Base-by-base conservation (phyloP, 2,113 vertebrate species). In the Tautogolabrus adspersus region DNA sequence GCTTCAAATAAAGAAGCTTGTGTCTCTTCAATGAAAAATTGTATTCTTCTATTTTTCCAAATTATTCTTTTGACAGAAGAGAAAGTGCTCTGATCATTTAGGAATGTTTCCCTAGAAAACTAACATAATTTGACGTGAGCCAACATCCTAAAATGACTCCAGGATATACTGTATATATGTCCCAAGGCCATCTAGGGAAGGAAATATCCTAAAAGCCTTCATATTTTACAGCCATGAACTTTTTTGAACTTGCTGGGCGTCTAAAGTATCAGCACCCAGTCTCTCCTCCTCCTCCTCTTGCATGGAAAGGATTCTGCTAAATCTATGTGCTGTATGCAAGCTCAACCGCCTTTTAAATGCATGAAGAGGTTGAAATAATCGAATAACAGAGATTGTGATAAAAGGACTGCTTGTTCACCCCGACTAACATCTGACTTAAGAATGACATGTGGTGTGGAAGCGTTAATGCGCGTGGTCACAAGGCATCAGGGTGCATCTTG, bases 351-450 rank as follows among this genome's bases (percentile, higher is more conserved):
- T n/a, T 84, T 49, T 84, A 78, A 72, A 54, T 72, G 73, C 80
- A 72, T 38, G 66, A 88, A 82, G 85, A 83, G 63, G 68, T 74
- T 82, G 68, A 79, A 91, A 90, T 88, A 60, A 86, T 51, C 85
- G 79, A 91, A 90, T 88, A 86, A 91, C 69, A 54, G 40, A 72
- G 66, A 80, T 79, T 69, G 79, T 54, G 74, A 93, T 91, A 91
- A 93, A 92, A 86, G 83, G 80, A 40, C 34, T 55, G 73, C 77
- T 93, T 94, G 92, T 93, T 88, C 63, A 64, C 13, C 34, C 12
- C 23, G 49, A 69, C 76, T 63, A 83, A 61, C 92, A 93, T 92
- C 91, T 93, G 90, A 93, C 91, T 91, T 63, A 70, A 89, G 77
- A 87, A 89, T 85, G 83, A 68, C 88, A 88, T 86, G 86, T 88